phyloP scores from a whole-genome alignment of 2,797 vertebrate genomes.

The Oryzias sinensis region DNA sequence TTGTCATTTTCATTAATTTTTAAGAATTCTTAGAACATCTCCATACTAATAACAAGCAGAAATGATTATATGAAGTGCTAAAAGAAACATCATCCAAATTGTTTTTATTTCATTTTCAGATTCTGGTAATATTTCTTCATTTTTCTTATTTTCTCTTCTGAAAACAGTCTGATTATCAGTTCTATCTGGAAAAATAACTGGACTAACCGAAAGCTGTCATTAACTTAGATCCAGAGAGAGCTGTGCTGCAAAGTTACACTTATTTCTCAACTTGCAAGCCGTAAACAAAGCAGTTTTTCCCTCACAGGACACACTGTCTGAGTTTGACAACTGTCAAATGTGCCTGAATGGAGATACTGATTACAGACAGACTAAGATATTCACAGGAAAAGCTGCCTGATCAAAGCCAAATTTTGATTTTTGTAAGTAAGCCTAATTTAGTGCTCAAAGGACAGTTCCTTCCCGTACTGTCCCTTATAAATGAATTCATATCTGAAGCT shows the following conservation, averaged over 20 bases:
- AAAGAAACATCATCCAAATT: too few species aligned
- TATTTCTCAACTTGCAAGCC: slow-evolving; percentile 6
- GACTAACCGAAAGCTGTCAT: too few species aligned
- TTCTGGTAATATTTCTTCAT: too few species aligned
- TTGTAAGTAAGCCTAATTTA: slow-evolving; percentile 45
- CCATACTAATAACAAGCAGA: too few species aligned
- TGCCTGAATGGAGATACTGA: slow-evolving; percentile 40
- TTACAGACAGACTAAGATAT: slow-evolving; percentile 61
- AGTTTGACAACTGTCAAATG: slow-evolving; percentile 65
- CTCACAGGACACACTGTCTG: slow-evolving; percentile 40
- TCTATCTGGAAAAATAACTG: too few species aligned
- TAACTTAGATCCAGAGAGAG: too few species aligned
- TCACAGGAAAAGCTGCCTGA: slow-evolving; percentile 45
- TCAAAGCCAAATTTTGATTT: not conserved
- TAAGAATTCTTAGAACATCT: too few species aligned
- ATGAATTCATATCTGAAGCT: slow-evolving; percentile 34
- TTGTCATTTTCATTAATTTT: too few species aligned
- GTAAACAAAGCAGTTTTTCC: slow-evolving; percentile 20
- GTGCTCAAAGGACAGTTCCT: slow-evolving; percentile 26
- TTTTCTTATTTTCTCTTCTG: too few species aligned
- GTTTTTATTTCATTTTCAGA: too few species aligned
- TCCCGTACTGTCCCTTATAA: slow-evolving; percentile 22
- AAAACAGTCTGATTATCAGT: too few species aligned
- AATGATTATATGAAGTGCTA: too few species aligned
- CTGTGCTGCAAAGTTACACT: not conserved